Evolutionary conservation across 2,888 invertebrate genomes (phyloP), one percentile per base, ranked within the genome.

Genomic region (Tachystola acroxantha): DNA sequence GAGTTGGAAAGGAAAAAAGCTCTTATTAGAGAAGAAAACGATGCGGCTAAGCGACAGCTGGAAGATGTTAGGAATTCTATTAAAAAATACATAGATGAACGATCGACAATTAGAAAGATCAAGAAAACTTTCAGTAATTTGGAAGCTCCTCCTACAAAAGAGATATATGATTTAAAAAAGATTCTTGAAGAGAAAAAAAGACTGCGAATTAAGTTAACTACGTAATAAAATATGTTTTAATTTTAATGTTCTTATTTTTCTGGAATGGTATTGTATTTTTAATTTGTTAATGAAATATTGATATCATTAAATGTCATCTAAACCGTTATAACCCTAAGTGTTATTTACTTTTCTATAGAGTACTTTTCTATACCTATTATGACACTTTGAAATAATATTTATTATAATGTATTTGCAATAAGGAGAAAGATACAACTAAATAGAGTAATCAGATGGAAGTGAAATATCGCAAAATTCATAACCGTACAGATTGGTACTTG

Each of bases 1-100:
- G 89, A 90, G 54, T 52, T 91, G 11, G 79, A 89, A 36, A 69
- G 56, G 30, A 88, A 89, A 51, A 81, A 67, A 43, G 62, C 63
- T 35, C 30, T 44, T n/a, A 88, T 91, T 7, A 64, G 61, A 50
- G 70, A 79, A 39, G 64, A 77, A 42, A 88, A 88, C 30, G 46
- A 66, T 19, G 69, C 74, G 14, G 80, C 80, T 12, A 88, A 88
- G 43, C 61, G 75, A 38, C 71, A 88, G 40, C 50, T 91, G 14
- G 79, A 87, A 36, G 69, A 81, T 42, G 71, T 82, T 7, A 88
- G 86, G 61, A 64, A 66, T 33, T 65, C 77, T 20, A 80, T 89
- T 13, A 63, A 72, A 34, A 68, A 63, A 27, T 82, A 68, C 43
- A 63, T 80, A 53, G 46, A 45, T 10, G 84, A 84, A 39, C 73